A percentile compares a stretch with the other conserved stretches of the same genome.
Conservation (phyloP, 1,140 invertebrate genomes). For the Sarcophaga bullata region DNA sequence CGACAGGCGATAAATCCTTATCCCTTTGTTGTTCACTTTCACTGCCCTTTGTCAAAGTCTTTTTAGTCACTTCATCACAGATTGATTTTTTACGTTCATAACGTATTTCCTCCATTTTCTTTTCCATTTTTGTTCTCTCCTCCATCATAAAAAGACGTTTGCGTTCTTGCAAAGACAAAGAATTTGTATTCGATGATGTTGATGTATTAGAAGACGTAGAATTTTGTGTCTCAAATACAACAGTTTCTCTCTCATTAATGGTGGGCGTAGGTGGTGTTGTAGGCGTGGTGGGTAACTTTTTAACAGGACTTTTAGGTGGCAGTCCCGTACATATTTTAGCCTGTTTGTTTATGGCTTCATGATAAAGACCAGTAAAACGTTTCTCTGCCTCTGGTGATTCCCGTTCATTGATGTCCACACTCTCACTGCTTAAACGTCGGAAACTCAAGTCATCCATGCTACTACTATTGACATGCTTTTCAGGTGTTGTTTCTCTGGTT, state of each 20-base stretch:
- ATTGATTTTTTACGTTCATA: conserved; percentile 56
- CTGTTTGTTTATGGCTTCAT: conserved; percentile 43
- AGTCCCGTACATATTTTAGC: conserved; percentile 48
- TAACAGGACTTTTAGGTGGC: conserved; percentile 47
- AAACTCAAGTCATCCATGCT: conserved; percentile 55
- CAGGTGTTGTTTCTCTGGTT: conserved; percentile 11
- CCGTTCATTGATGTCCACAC: conserved; percentile 67
- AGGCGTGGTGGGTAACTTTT: conserved; percentile 48
- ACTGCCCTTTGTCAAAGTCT: conserved; percentile 39
- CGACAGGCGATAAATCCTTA: not conserved
- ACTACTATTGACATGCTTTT: conserved; percentile 47
- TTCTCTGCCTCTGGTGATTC: conserved; percentile 42
- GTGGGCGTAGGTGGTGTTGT: conserved; percentile 35
- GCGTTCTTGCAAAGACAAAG: conserved; percentile 59
- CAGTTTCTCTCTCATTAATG: conserved; percentile 42
- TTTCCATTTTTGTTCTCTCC: conserved; percentile 51
- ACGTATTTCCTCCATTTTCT: conserved; percentile 53
- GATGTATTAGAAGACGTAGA: not conserved
- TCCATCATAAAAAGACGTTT: conserved; percentile 58
- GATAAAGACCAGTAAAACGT: conserved; percentile 42
- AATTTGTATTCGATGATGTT: conserved; percentile 44
- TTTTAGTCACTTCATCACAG: conserved; percentile 47
- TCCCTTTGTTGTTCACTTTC: not conserved
- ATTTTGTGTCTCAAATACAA: conserved; percentile 39
- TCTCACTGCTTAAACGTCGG: conserved; percentile 68